Evolutionary conservation across 2,113 vertebrate species (phyloP).

Genomic region (Leptosomus discolor): DNA sequence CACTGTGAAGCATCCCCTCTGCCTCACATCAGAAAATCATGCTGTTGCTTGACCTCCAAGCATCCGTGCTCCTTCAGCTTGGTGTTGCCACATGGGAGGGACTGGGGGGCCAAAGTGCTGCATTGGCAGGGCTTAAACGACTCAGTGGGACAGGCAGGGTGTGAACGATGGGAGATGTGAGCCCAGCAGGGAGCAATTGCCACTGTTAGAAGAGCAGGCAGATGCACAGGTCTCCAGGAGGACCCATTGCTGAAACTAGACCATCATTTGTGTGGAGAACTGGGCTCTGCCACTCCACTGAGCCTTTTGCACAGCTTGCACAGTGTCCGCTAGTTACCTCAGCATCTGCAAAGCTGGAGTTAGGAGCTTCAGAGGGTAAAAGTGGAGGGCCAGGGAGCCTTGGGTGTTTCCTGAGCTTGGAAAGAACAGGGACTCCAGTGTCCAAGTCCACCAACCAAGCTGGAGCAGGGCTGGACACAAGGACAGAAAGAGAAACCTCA

Average conservation of each 20-base stretch:
- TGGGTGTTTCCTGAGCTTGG: background rate
- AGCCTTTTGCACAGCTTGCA: background rate
- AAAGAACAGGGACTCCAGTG: background rate
- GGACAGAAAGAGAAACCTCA: background rate
- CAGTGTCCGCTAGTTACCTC: background rate
- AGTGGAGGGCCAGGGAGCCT: background rate
- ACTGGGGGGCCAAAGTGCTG: rapidly evolving
- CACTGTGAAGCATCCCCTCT: background rate
- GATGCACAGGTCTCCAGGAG: background rate
- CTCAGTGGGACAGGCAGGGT: background rate
- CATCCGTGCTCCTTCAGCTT: background rate
- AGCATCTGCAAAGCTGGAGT: background rate
- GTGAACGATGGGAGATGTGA: background rate
- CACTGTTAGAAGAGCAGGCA: background rate
- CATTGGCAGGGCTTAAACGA: background rate
- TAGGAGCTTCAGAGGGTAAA: background rate
- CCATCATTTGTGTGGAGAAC: rapidly evolving
- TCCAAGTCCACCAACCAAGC: background rate
- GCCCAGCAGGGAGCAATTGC: background rate
- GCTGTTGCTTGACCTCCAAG: background rate
- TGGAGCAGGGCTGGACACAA: background rate
- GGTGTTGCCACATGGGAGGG: rapidly evolving
- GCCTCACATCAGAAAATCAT: background rate
- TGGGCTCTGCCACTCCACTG: background rate
- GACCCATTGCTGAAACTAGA: background rate